Evolutionary conservation across 37 sponge, comb jelly and placozoan species (phyloP), one percentile per base, ranked within the genome.

Genomic region (Theonella swinhoei): DNA sequence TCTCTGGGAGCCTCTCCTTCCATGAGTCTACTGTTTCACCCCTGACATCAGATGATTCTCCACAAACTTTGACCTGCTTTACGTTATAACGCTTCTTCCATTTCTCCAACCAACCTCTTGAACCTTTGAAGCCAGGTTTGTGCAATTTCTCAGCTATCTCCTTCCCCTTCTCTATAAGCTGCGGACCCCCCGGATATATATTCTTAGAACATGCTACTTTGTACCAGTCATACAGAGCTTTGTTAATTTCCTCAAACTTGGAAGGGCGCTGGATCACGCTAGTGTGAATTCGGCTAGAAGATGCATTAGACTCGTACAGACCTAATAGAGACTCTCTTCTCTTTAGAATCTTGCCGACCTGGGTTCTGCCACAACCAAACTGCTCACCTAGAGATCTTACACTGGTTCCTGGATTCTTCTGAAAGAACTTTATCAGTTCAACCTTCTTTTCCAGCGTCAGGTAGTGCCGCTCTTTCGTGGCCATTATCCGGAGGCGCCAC

Each of bases 71-170:
- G 40, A 93, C 19, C 80, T 86, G 40, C 78, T 76, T 89, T 11
- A 89, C 30, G 75, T 93, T 85, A 38, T 89, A 70, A 43, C 78
- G 76, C 39, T 40, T 71, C 71, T 89, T 88, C 93, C 93, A 89
- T 62, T 68, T 78, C 19, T 34, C 71, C 1, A 89, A 66, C 91
- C 91, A 90, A 22, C 91, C 91, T 68, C 58, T 80, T 8, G 82
- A 76, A 5, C 73, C 91, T 74, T 90, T 82, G 72, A 91, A 91
- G 33, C 87, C 88, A 47, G 66, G 26, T 30, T 62, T 73, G 24
- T 66, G 65, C 34, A 91, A 62, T 30, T 65, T 38, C 14, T 23
- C 80, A 67, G 83, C 89, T 75, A 91, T 91, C 76, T 82, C 74
- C 42, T 82, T 91, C 38, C 84, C 91, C 62, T 91, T 81, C 35